Conservation (phyloP, 1,140 invertebrate genomes). For the Neodiprion virginianus region DNA sequence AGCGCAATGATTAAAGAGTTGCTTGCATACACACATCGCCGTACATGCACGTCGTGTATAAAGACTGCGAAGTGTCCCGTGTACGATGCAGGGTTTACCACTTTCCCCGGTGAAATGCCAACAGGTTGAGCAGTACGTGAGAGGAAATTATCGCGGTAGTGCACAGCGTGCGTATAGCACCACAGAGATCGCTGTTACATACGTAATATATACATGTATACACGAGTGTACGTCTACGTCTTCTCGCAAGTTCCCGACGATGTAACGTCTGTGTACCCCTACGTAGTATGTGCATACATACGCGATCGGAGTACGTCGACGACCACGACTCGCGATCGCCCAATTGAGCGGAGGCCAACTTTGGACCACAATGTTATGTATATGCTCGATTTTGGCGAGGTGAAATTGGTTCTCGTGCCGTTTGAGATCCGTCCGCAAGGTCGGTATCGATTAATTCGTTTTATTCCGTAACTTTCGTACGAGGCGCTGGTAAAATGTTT, state of each 20-base stretch:
- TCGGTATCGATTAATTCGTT: background rate
- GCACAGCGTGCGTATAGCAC: background rate
- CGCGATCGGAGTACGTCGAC: background rate
- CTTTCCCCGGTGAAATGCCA: constrained; percentile 60
- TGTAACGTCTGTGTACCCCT: background rate
- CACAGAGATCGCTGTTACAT: no score
- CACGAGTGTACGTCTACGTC: background rate
- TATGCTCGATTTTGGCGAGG: background rate
- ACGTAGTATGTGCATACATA: background rate
- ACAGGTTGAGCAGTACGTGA: constrained; percentile 51
- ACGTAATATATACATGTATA: no score
- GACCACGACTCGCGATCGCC: background rate
- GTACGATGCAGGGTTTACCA: constrained; percentile 29
- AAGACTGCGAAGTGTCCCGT: no score
- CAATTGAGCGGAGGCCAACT: constrained; percentile 6
- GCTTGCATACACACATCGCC: no score
- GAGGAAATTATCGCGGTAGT: constrained; percentile 41
- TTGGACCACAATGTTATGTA: background rate
- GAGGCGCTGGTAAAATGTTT: no score
- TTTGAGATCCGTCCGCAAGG: background rate
- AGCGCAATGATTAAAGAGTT: no score
- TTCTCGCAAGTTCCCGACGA: background rate
- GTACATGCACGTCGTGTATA: no score
- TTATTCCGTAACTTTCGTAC: no score
- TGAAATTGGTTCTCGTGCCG: background rate